These are phyloP conservation scores for Varecia variegata DNA, from an alignment of 2,797 vertebrate species.

Conservation along the genomic window DNA sequence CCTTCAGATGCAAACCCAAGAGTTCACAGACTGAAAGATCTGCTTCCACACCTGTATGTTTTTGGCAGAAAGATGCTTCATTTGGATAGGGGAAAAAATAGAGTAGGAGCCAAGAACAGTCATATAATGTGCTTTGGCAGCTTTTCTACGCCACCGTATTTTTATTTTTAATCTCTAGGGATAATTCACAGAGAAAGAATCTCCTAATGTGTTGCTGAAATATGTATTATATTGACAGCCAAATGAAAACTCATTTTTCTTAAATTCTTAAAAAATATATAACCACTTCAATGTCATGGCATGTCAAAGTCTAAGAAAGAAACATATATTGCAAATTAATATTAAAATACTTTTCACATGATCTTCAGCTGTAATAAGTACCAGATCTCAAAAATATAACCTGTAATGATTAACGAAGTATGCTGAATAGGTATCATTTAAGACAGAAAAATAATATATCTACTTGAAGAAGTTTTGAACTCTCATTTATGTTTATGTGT, in stretches of 20 bases:
- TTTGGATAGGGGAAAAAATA: constrained; percentile 35
- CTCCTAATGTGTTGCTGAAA: constrained; percentile 66
- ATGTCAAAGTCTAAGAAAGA: background rate
- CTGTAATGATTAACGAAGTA: background rate
- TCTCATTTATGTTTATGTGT: background rate
- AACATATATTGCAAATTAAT: background rate
- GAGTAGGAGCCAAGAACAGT: constrained; percentile 52
- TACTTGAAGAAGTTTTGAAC: background rate
- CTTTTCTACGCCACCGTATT: background rate
- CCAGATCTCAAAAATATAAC: background rate
- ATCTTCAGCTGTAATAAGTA: background rate
- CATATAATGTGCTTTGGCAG: constrained; percentile 63
- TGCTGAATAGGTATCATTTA: background rate
- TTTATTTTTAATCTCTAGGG: constrained; percentile 73
- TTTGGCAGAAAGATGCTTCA: constrained; percentile 55
- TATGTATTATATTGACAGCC: constrained; percentile 52
- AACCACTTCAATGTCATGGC: background rate
- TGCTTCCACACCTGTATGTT: constrained; percentile 68
- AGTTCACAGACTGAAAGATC: constrained; percentile 48
- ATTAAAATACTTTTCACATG: background rate
- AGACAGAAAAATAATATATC: background rate
- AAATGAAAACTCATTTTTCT: constrained; percentile 58
- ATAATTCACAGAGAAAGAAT: constrained; percentile 59
- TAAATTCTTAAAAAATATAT: constrained; percentile 40
- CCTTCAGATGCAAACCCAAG: constrained; percentile 54